Evolutionary conservation across 2,888 invertebrate species (phyloP), one percentile per base, ranked within the genome.

Genomic region (Taenaris catops): DNA sequence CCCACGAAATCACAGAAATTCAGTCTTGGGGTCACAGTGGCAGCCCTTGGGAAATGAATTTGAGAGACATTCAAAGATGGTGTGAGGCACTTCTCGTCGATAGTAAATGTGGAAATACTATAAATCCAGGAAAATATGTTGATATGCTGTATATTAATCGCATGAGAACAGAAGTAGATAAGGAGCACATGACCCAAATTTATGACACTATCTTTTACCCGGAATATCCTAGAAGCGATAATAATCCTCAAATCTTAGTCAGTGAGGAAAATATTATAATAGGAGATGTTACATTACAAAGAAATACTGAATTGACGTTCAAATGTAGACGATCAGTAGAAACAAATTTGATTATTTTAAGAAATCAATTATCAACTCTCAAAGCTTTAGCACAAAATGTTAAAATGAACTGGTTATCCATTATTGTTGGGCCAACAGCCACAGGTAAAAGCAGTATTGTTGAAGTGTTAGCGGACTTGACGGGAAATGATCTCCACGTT

Each of bases 11-110:
- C 6, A 88, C 90, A 1, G 83, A 88, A 21, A 68, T 90, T 52
- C 88, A 90, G 37, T 61, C 65, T 1, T 96, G 95, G 90, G 97
- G 94, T 0, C 90, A 91, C 50, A 90, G 86, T 58, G 98, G 98
- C 0, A 92, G 94, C 0, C 98, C 98, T 0, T 99, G 96, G 94
- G 99, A 99, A 75, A 96, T 98, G 83, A 99, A 99, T 81, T 86
- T 99, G 25, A 90, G 99, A 54, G 99, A 99, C 66, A 89, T 99
- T 49, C 91, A 94, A 38, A 91, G 99, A 50, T 99, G 98, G 98
- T 96, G 96, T 63, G 93, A 97, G 54, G 90, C 93, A 0, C 84
- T 93, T 0, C 70, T 90, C 14, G 73, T 73, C 34, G 80, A 84
- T 50, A 58, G 70, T 41, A 52, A 63, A 8, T 50, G 45, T 9